Evolutionary conservation across 2,797 vertebrate species (phyloP), one percentile per base, ranked within the genome.

Genomic region (Rhinichthys osculus): DNA sequence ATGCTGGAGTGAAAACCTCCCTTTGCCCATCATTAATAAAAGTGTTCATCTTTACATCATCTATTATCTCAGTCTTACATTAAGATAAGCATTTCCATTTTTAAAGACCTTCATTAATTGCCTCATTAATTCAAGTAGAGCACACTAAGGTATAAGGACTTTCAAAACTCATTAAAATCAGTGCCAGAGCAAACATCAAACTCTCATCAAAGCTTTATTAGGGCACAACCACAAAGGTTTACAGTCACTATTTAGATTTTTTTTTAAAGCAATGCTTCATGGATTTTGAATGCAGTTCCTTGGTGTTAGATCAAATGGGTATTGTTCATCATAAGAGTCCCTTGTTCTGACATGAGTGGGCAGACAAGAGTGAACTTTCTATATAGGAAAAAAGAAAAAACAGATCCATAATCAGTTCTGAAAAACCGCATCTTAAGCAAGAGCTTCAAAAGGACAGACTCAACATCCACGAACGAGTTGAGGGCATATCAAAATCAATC

Each of bases 331-430:
- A 59, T n/a, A 78, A n/a, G 35, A 59, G 35, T 70, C 38, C 64
- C 74, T 71, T 57, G 33, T 78, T 84, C 74, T 78, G 74, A 78
- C 52, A 59, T 5, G 83, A 84, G 83, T 78, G 66, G 83, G 83
- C 7, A 69, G 74, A 44, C 50, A 54, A 47, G 50, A 8, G 38
- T 84, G 74, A 71, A 59, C 74, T 42, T 70, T 70, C 59, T 67
- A 80, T 80, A 50, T 16, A 27, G 23, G 44, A 50, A 81, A 10
- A 19, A 54, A 70, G 14, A 70, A 70, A 38, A 70, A 70, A n/a
- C 23, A 47, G 40, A 70, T 81, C 79, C 54, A 70, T 27, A 70
- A 81, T 70, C 66, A 54, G 66, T n/a, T 52, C 64, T n/a, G 66
- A 81, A 81, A 70, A 70, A 54, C 2, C 2, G 8, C 50, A 59